These are phyloP conservation scores for Eidolon helvum DNA, from an alignment of 2,113 vertebrate genomes.

Conservation along the genomic window DNA sequence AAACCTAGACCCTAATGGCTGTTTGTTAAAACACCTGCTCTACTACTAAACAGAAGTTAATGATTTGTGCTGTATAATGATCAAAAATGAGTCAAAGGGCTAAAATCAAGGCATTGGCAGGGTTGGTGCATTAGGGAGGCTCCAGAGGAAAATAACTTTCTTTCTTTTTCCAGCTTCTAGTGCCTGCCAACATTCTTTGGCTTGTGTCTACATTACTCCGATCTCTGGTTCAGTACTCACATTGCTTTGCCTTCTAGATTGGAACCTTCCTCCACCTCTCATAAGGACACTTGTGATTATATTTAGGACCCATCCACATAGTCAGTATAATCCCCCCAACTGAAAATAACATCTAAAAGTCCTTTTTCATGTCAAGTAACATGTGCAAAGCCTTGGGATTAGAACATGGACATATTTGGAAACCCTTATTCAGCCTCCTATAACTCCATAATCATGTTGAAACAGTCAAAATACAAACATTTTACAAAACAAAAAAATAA, in stretches of 20 bases:
- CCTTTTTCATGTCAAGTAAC: not conserved
- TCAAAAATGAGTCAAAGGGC: not conserved
- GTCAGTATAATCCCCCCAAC: not conserved
- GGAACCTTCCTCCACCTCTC: not conserved
- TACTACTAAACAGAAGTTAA: not conserved
- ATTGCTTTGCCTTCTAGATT: not conserved
- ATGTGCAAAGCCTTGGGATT: not conserved
- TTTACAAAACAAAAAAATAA: not conserved
- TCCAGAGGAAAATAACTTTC: not conserved
- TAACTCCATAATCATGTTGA: not conserved
- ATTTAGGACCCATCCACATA: not conserved
- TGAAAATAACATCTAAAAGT: not conserved
- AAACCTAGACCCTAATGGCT: not conserved
- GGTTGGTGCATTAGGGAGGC: not conserved
- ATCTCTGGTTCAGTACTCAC: not conserved
- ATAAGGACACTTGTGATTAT: not conserved
- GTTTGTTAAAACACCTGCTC: not conserved
- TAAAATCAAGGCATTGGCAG: not conserved
- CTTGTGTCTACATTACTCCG: not conserved
- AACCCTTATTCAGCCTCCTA: not conserved
- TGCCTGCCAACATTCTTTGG: not conserved
- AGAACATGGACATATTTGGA: not conserved
- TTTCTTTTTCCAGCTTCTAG: not conserved
- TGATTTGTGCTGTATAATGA: not conserved
- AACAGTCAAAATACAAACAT: not conserved